Evolutionary conservation across 2,888 invertebrate genomes (phyloP).

Genomic region (Ochropleura leucogaster): DNA sequence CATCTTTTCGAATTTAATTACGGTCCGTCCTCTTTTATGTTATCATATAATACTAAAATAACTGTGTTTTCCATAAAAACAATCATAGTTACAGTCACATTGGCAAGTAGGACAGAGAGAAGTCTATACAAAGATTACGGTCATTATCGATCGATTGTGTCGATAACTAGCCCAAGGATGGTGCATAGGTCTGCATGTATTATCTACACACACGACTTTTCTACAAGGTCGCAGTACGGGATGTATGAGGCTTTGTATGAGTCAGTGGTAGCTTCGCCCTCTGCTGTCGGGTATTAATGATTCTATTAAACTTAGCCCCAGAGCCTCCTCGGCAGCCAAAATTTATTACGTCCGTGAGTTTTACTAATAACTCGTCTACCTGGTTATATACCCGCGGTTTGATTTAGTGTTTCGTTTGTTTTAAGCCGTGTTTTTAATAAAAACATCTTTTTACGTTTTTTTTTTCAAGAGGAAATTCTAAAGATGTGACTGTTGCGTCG

Average conservation of each 20-base stretch:
- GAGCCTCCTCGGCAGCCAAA: constrained; percentile 70
- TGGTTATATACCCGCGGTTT: constrained; percentile 63
- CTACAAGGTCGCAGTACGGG: constrained; percentile 51
- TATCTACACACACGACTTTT: constrained; percentile 52
- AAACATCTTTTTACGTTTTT: constrained; percentile 12
- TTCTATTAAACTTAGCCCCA: constrained; percentile 73
- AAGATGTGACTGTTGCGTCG: constrained; percentile 50
- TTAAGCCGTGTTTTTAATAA: constrained; percentile 53
- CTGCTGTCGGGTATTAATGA: constrained; percentile 68
- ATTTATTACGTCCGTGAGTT: constrained; percentile 74
- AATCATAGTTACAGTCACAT: not conserved
- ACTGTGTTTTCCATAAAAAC: constrained; percentile 2
- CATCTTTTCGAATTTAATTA: constrained; percentile 3
- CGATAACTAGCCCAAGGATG: constrained; percentile 55
- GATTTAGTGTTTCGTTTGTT: constrained; percentile 67
- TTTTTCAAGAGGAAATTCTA: constrained; percentile 38
- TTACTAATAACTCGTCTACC: constrained; percentile 68
- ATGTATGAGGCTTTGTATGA: constrained; percentile 36
- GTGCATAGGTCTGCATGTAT: constrained; percentile 51
- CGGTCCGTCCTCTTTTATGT: not conserved
- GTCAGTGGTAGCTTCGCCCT: constrained; percentile 51
- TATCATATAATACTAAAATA: not conserved
- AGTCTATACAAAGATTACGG: constrained; percentile 19
- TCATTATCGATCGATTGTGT: constrained; percentile 47
- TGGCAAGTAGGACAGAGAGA: constrained; percentile 24